Base-by-base conservation (phyloP, 2,888 invertebrate species). In the Fragum sueziense region DNA sequence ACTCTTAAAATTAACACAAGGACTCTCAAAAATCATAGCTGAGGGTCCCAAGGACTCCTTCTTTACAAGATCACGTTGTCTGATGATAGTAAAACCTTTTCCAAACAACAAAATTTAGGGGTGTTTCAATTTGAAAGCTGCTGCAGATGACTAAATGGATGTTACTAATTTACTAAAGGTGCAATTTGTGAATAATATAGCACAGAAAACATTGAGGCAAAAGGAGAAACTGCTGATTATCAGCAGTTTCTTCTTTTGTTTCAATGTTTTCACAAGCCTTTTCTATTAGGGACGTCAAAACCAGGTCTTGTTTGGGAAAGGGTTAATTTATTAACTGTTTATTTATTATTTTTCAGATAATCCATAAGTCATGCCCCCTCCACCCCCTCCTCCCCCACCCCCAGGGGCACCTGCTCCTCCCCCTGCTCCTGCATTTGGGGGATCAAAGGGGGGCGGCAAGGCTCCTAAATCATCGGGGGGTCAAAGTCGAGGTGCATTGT, bases 401-500 rank as follows among this genome's bases (percentile, higher is more conserved):
- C 83, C 86, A 20, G 79, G 82, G 2, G 72, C 82, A 1, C 79
- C 86, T 6, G 74, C 82, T 6, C 77, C 84, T 7, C 83, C 82
- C 17, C 77, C 82, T 9, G 80, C 85, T 1, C 76, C 82, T 29
- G 25, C 61, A 20, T 31, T 37, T 20, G 41, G 57, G 25, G 51
- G 57, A 31, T 27, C 51, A 29, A 70, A 70, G 51, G 73, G 70
- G 3, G 72, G 72, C 11, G 81, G 85, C 25, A 80, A 74, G n/a
- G 57, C 70, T 31, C 95, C 95, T 88, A 70, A 70, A 22, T 94
- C 72, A 27, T 62, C 62, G 9, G 62, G 62, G 1, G 62, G 62
- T n/a, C 95, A 95, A 88, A 94, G 95, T 78, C 85, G 97, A 90
- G 95, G 95, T 89, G 95, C 96, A 65, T 94, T 98, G 77, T 94